These are phyloP conservation scores for Meliscaeva auricollis DNA, from an alignment of 2,888 invertebrate species.

Conservation along the genomic window DNA sequence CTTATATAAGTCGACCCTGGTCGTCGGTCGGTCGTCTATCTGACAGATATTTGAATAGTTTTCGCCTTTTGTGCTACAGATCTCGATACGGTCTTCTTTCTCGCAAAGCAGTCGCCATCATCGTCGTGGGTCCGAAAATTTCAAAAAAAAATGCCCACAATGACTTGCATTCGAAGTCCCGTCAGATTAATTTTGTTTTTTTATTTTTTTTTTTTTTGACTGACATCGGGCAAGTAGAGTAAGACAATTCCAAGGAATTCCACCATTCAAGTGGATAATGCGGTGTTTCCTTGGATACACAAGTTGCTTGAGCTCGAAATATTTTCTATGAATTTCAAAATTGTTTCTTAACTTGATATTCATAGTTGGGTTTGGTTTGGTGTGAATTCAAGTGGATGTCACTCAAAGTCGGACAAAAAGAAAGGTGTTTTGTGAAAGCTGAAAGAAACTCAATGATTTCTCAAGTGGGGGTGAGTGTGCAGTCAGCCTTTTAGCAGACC, in stretches of 20 bases:
- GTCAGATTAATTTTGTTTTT: conserved; percentile 54
- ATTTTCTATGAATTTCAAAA: conserved; percentile 60
- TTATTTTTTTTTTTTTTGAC: background rate
- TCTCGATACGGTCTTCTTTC: conserved; percentile 24
- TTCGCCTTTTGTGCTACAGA: conserved; percentile 63
- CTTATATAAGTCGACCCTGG: too few relatives aligned
- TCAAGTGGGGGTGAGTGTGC: conserved; percentile 43
- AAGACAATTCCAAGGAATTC: conserved; percentile 66
- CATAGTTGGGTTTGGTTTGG: conserved; percentile 3
- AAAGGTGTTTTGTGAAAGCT: conserved; percentile 34
- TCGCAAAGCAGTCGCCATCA: background rate
- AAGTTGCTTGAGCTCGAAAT: conserved; percentile 5
- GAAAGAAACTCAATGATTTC: conserved; percentile 54
- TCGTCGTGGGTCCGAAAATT: conserved; percentile 32
- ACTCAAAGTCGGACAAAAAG: conserved; percentile 51
- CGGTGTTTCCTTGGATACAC: conserved; percentile 53
- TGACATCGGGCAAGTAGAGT: conserved; percentile 18
- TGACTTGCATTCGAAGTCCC: conserved; percentile 67
- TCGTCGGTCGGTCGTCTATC: conserved; percentile 12
- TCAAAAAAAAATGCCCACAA: conserved; percentile 45
- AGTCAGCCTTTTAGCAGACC: conserved; percentile 30
- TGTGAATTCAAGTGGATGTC: conserved; percentile 70
- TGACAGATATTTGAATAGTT: conserved; percentile 75
- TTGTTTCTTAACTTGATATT: conserved; percentile 19
- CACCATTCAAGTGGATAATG: conserved; percentile 70